Evolutionary conservation across 2,113 vertebrate species (phyloP), one percentile per base, ranked within the genome.

Genomic region (Oxygymnocypris stewartii): DNA sequence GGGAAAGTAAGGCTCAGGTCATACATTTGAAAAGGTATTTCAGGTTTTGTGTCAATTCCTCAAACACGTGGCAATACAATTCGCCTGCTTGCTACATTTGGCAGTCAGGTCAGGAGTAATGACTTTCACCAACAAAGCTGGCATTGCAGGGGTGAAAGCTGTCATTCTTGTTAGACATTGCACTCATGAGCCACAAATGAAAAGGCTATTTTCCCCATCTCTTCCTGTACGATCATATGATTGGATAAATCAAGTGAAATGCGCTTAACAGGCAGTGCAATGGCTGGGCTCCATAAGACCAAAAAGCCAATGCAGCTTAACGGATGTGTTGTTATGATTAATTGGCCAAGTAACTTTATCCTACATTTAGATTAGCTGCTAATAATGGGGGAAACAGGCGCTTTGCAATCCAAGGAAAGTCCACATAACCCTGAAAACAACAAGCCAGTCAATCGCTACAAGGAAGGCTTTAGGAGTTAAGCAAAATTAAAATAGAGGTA

Each of bases 161-260:
- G 93, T 94, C 92, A 91, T 95, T 95, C 93, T 92, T 85, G 89
- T 40, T 67, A 67, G 57, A 63, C 57, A 7, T 85, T 94, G 92
- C 92, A 90, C 89, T 91, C 92, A 91, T 85, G 40, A 71, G 42
- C 51, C 89, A 85, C 83, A 77, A 93, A 93, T 93, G 92, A 95
- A 95, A 94, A 95, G 82, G 93, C 86, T 75, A 90, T 92, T 94
- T 95, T 83, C 42, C 44, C 42, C 42, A 87, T 4, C 94, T 90
- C 86, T 91, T 90, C 91, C 90, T 85, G 87, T 89, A 93, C 93
- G 92, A 94, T 95, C 96, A 96, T 94, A 96, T 96, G 96, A 97
- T 95, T 94, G 91, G 92, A 95, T 93, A 95, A 94, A 95, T 95
- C 92, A 91, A 93, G 91, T 80, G 88, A 92, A 96, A 96, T 94